A percentile compares a stretch with the other conserved stretches of the same genome.
Evolutionary conservation across 2,888 invertebrate species (phyloP).

Genomic region (Boloria selene): DNA sequence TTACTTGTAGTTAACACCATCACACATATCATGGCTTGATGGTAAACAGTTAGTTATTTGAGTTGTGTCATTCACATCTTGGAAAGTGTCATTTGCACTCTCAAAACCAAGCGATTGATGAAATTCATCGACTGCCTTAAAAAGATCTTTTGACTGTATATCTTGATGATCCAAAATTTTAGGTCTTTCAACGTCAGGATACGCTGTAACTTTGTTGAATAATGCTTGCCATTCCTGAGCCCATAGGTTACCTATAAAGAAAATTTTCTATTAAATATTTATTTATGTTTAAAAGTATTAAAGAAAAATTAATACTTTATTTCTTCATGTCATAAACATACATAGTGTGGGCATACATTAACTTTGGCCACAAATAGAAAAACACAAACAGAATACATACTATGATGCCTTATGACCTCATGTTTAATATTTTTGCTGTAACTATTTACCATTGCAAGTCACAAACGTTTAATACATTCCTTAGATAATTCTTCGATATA

Average conservation of each 20-base stretch:
- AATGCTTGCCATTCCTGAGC: conserved; percentile 84
- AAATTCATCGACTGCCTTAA: conserved; percentile 83
- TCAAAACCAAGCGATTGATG: conserved; percentile 83
- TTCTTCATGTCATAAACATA: too few species aligned
- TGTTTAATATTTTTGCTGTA: too few species aligned
- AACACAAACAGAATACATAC: too few species aligned
- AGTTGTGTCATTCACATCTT: conserved; percentile 82
- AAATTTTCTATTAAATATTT: not conserved
- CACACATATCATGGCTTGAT: conserved; percentile 87
- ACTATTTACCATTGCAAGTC: too few species aligned
- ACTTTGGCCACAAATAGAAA: too few species aligned
- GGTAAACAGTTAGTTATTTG: conserved; percentile 85
- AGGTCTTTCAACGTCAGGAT: conserved; percentile 79
- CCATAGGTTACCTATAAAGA: conserved; percentile 84
- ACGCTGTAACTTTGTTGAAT: conserved; percentile 75
- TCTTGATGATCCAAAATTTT: conserved; percentile 66
- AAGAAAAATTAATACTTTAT: too few species aligned
- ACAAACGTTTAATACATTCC: too few species aligned
- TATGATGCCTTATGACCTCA: too few species aligned
- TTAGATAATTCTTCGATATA: too few species aligned
- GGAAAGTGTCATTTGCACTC: conserved; percentile 83
- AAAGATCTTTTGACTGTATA: conserved; percentile 73
- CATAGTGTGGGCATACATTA: too few species aligned
- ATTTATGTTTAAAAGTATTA: too few species aligned
- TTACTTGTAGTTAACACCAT: conserved; percentile 85